Percentiles rank a stretch among this genome's conserved stretches.
Conservation (phyloP, 2,113 vertebrate species). For the Blennius ocellaris region DNA sequence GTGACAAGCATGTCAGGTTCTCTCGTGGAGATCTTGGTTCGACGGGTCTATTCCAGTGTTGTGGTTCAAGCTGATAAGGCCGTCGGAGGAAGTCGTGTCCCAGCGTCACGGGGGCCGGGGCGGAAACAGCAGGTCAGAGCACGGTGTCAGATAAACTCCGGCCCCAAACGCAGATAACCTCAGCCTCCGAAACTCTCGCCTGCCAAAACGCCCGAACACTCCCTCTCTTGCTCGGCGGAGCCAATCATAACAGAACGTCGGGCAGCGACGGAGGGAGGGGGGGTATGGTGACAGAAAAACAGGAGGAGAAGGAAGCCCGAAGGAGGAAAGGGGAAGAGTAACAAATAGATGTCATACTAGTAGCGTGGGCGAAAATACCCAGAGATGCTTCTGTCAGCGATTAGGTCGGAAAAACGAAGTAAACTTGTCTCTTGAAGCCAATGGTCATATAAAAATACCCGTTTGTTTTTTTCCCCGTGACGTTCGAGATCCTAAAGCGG, state of each 20-base stretch:
- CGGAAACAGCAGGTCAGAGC: slow-evolving; percentile 75
- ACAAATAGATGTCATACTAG: not conserved
- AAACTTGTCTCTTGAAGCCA: not conserved
- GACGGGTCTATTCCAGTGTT: slow-evolving; percentile 61
- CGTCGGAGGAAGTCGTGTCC: slow-evolving; percentile 84
- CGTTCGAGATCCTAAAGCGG: not conserved
- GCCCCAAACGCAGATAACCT: slow-evolving; percentile 31
- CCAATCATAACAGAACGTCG: slow-evolving; percentile 58
- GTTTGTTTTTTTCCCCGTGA: not conserved
- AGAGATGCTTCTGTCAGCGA: not conserved
- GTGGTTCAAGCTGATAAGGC: slow-evolving; percentile 85
- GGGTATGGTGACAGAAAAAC: not conserved
- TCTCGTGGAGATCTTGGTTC: slow-evolving; percentile 53
- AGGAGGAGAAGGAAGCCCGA: not conserved
- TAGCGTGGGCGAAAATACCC: not conserved
- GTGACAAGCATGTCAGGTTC: slow-evolving; percentile 60
- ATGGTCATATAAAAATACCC: not conserved
- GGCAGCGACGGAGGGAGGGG: not conserved
- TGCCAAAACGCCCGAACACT: slow-evolving; percentile 36
- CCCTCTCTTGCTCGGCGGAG: slow-evolving; percentile 22
- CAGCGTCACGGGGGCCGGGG: slow-evolving; percentile 75
- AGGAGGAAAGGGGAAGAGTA: slow-evolving; percentile 1
- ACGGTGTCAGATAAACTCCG: slow-evolving; percentile 70
- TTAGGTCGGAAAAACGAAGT: slow-evolving; percentile 3
- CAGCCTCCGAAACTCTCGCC: slow-evolving; percentile 14